phyloP scores from a whole-genome alignment of 53 echinoderm and acorn worm species.

The Echinarachnius parma region DNA sequence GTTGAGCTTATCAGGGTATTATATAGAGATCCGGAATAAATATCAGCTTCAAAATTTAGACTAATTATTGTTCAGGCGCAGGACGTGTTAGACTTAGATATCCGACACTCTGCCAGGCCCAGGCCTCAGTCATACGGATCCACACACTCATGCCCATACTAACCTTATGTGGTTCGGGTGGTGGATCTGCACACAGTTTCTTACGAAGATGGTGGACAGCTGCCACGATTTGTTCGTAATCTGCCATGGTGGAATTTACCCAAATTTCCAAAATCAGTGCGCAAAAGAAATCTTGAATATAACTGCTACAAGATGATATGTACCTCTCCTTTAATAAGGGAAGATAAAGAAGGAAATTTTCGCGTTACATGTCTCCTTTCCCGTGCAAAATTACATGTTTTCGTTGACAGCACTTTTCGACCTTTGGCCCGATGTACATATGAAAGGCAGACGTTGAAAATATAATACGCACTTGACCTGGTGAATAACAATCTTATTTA shows the following conservation, averaged over 20 bases:
- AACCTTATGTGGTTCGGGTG: conserved; percentile 13
- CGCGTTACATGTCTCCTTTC: conserved; percentile 18
- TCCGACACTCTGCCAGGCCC: not conserved
- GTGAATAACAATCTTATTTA: too few species aligned
- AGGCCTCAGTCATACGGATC: not conserved
- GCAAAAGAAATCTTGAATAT: not conserved
- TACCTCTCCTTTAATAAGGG: not conserved
- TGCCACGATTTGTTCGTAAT: conserved; percentile 35
- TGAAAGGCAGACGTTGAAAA: too few species aligned
- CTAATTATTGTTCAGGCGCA: not conserved
- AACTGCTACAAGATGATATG: not conserved
- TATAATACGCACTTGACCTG: too few species aligned
- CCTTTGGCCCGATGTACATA: conserved; percentile 12
- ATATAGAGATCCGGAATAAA: too few species aligned
- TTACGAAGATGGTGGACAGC: conserved; percentile 10
- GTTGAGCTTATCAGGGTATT: too few species aligned
- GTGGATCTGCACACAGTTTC: conserved; percentile 22
- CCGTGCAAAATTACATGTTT: not conserved
- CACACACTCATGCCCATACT: not conserved
- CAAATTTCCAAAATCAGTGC: not conserved
- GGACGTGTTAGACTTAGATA: not conserved
- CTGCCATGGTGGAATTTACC: not conserved
- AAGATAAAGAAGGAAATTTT: not conserved
- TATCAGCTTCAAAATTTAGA: too few species aligned
- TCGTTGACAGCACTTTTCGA: not conserved